These are phyloP conservation scores for Clarias fuscus DNA, from an alignment of 2,797 vertebrate genomes.

Conservation along the genomic window DNA sequence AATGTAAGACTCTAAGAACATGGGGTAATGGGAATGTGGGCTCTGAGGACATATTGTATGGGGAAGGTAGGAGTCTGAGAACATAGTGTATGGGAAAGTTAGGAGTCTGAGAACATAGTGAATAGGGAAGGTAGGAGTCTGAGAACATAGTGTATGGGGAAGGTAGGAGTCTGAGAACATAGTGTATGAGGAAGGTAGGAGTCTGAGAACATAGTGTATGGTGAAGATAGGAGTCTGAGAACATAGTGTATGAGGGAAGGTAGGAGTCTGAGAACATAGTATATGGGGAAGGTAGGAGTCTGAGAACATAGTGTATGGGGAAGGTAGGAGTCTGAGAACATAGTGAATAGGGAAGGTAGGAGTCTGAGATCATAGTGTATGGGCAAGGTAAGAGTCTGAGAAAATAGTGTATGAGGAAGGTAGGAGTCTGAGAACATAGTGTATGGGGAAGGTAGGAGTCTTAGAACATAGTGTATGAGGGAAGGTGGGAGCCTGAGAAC, in stretches of 20 bases:
- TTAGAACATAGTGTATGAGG: background rate
- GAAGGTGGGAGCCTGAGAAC: too few species aligned
- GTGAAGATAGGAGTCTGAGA: background rate
- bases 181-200: background rate
- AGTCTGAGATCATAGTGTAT: too few species aligned
- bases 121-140: too few species aligned
- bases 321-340: background rate
- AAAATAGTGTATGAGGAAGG: background rate
- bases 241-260: background rate
- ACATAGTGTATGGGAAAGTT: background rate
- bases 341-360: background rate
- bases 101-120: too few species aligned
- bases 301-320: background rate
- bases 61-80: background rate
- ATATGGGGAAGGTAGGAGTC: too few species aligned
- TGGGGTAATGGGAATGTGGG: too few species aligned
- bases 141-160: background rate
- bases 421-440: background rate
- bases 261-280: background rate
- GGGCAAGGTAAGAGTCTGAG: too few species aligned
- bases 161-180: too few species aligned
- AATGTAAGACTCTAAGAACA: too few species aligned
- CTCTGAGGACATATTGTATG: too few species aligned
- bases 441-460: background rate
- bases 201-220: background rate